These are phyloP conservation scores for Gorilla gorilla DNA, from an alignment of 2,113 vertebrate species.

Conservation along the genomic window DNA sequence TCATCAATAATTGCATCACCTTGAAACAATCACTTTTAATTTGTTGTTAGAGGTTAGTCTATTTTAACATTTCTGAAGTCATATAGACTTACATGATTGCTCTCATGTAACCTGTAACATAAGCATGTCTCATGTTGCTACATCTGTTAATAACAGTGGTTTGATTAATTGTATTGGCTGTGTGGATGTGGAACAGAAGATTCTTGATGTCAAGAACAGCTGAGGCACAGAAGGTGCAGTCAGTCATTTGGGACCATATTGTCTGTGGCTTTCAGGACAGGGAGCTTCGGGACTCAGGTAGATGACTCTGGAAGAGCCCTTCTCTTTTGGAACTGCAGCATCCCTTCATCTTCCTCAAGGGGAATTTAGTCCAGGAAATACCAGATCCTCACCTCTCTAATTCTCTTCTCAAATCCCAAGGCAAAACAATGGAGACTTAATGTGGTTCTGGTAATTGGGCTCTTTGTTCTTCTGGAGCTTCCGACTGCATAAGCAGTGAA, in stretches of 20 bases:
- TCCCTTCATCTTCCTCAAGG: neutral
- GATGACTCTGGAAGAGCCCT: neutral
- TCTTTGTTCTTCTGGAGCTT: slow-evolving; percentile 22
- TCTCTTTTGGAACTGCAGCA: neutral
- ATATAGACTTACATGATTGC: neutral
- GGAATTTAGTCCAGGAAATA: neutral
- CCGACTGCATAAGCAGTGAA: slow-evolving; percentile 50
- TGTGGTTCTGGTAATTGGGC: slow-evolving; percentile 41
- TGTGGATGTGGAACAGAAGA: neutral
- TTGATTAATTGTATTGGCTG: neutral
- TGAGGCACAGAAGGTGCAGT: neutral
- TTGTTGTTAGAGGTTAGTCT: neutral
- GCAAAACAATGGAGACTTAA: neutral
- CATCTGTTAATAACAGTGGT: neutral
- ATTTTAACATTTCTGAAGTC: neutral
- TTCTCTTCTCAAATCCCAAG: neutral
- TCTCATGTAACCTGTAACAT: neutral
- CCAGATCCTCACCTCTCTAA: neutral
- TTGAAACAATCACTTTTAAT: neutral
- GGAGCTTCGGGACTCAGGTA: neutral
- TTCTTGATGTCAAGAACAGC: neutral
- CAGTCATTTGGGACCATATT: neutral
- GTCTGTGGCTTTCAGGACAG: neutral
- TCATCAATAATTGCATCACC: neutral
- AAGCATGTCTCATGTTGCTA: neutral